phyloP scores from a whole-genome alignment of 2,113 vertebrate genomes.

The Castor canadensis region DNA sequence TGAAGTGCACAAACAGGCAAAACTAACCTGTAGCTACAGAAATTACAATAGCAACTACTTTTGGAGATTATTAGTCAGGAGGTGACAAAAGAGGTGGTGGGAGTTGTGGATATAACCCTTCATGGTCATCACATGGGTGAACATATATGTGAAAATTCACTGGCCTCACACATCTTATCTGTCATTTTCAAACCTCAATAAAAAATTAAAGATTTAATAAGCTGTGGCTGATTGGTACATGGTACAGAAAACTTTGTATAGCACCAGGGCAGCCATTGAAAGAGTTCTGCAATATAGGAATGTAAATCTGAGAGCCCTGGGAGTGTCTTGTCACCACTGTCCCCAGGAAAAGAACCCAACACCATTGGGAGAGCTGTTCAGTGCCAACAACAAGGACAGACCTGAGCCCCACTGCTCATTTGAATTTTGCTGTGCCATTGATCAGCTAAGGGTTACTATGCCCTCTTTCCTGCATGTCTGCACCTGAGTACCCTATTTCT shows the following conservation, averaged over 20 bases:
- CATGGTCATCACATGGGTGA: too few relatives aligned
- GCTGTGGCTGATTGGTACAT: not conserved
- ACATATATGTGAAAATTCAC: too few relatives aligned
- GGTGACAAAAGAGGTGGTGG: not conserved
- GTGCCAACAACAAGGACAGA: conserved; percentile 67
- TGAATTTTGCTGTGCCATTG: rapidly evolving
- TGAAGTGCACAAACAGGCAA: not conserved
- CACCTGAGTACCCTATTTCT: too few relatives aligned
- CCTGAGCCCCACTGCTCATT: not conserved
- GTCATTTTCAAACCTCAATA: not conserved
- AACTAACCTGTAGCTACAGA: not conserved
- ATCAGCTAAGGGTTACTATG: too few relatives aligned
- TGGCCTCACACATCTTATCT: not conserved
- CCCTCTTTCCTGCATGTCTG: too few relatives aligned
- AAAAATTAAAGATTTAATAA: not conserved
- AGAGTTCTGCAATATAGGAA: not conserved
- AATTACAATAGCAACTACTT: not conserved
- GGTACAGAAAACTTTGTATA: not conserved
- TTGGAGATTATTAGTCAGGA: not conserved
- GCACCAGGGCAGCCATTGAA: not conserved
- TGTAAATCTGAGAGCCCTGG: not conserved
- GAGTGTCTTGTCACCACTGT: not conserved
- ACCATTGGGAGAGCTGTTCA: conserved; percentile 28
- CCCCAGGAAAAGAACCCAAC: not conserved
- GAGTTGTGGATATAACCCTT: too few relatives aligned